Evolutionary conservation across 1,140 invertebrate species (phyloP).

Genomic region (Oncopodura yosiiana): DNA sequence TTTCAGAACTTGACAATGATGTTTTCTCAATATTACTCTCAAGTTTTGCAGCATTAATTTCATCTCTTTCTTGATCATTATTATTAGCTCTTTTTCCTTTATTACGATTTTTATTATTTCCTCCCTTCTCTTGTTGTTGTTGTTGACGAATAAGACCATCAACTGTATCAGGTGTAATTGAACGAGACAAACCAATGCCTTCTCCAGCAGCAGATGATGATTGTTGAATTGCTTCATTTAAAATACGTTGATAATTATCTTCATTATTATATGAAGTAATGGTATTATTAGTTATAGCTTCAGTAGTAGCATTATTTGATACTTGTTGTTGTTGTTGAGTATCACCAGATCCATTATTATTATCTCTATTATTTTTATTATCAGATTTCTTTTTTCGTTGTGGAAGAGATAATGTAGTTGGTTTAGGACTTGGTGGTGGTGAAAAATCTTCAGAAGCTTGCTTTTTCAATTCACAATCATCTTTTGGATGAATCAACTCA

Average conservation of each 20-base stretch:
- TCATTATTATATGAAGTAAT: too few relatives aligned
- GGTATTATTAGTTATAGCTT: too few relatives aligned
- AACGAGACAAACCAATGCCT: too few relatives aligned
- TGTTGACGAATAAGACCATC: too few relatives aligned
- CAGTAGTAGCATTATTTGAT: not conserved
- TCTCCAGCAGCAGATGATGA: too few relatives aligned
- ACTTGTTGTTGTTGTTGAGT: not conserved
- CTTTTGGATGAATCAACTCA: constrained; percentile 65
- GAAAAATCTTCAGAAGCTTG: constrained; percentile 10
- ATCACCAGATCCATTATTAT: constrained; percentile 8
- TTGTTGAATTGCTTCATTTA: too few relatives aligned
- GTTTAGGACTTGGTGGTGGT: constrained; percentile 8
- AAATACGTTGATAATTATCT: too few relatives aligned
- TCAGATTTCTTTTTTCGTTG: constrained; percentile 7
- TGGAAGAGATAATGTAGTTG: constrained; percentile 18
- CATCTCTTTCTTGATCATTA: constrained; percentile 16
- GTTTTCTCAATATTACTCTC: constrained; percentile 20
- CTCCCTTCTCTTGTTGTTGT: too few relatives aligned
- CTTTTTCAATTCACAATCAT: constrained; percentile 58
- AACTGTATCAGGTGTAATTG: too few relatives aligned
- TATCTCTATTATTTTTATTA: not conserved
- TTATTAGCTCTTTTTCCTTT: constrained; percentile 7
- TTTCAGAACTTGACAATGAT: constrained; percentile 63
- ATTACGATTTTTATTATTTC: too few relatives aligned
- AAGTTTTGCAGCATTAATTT: constrained; percentile 16